Conservation (phyloP, 2,888 invertebrate species). For the Malacosoma neustria region DNA sequence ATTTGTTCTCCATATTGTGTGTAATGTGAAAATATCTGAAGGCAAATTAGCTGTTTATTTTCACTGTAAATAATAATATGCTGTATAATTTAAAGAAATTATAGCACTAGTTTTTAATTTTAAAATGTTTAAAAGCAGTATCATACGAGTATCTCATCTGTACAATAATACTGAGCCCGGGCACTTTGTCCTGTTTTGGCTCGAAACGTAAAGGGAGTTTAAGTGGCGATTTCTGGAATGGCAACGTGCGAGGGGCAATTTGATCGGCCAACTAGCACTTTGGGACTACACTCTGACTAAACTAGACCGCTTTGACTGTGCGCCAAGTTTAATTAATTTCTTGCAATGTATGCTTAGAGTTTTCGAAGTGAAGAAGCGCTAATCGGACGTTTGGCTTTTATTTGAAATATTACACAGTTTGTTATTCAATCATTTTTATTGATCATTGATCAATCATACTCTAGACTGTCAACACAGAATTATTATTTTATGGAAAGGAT, state of each 20-base stretch:
- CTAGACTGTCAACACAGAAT: too few relatives aligned
- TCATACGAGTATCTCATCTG: background rate
- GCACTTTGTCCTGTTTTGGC: conserved; percentile 11
- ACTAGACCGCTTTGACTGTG: background rate
- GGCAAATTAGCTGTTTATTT: too few relatives aligned
- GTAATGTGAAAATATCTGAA: too few relatives aligned
- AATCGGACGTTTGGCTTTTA: too few relatives aligned
- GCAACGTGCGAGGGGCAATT: conserved; percentile 7
- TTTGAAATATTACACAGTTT: too few relatives aligned
- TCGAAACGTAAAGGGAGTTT: conserved; percentile 9
- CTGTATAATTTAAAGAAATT: too few relatives aligned
- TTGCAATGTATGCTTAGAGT: background rate
- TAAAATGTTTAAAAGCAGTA: background rate
- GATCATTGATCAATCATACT: too few relatives aligned
- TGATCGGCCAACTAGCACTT: conserved; percentile 2
- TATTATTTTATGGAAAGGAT: too few relatives aligned
- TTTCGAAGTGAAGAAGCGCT: too few relatives aligned
- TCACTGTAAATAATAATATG: too few relatives aligned
- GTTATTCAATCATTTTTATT: too few relatives aligned
- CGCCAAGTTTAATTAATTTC: background rate
- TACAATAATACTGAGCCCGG: conserved; percentile 4
- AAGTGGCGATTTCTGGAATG: conserved; percentile 9
- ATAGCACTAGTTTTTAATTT: background rate
- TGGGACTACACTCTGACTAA: conserved; percentile 1
- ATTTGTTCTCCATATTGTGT: too few relatives aligned